These are phyloP conservation scores for Sesia apiformis DNA, from an alignment of 2,888 invertebrate genomes.

Conservation along the genomic window DNA sequence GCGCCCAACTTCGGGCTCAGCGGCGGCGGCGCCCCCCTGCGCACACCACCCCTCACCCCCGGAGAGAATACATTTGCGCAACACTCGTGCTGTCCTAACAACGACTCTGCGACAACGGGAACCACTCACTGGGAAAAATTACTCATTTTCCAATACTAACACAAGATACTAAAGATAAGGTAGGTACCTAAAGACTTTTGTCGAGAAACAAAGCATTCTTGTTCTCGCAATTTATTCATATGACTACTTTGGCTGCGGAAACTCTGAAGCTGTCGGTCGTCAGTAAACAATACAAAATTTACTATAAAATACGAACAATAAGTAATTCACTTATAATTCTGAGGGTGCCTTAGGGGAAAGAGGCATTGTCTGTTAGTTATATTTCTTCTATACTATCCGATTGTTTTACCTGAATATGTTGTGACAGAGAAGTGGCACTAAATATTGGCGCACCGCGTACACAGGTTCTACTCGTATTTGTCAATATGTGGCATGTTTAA, in stretches of 20 bases:
- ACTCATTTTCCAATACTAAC: conserved; percentile 50
- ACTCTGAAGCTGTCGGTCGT: conserved; percentile 15
- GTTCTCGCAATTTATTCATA: conserved; percentile 7
- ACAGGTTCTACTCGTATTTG: no score
- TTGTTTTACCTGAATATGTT: conserved; percentile 7
- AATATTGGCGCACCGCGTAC: no score
- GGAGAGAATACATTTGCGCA: conserved; percentile 73
- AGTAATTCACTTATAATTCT: conserved; percentile 35
- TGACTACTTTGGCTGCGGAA: conserved; percentile 7
- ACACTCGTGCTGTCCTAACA: conserved; percentile 68
- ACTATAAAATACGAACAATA: conserved; percentile 45
- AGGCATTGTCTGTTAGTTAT: conserved; percentile 19
- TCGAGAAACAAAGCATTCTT: conserved; percentile 34
- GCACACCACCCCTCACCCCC: conserved; percentile 39
- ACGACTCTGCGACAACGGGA: conserved; percentile 60
- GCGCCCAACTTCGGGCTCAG: conserved; percentile 72
- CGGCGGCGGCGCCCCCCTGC: conserved; percentile 35
- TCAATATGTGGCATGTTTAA: no score
- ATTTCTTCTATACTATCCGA: conserved; percentile 11
- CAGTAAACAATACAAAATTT: conserved; percentile 28
- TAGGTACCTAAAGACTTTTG: conserved; percentile 22
- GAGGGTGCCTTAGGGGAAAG: conserved; percentile 41
- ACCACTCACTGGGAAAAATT: conserved; percentile 58
- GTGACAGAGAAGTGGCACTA: no score
- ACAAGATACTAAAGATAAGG: neutral